phyloP scores from a whole-genome alignment of 92 coral and sea anemone genomes.

The Actinostola sp. region DNA sequence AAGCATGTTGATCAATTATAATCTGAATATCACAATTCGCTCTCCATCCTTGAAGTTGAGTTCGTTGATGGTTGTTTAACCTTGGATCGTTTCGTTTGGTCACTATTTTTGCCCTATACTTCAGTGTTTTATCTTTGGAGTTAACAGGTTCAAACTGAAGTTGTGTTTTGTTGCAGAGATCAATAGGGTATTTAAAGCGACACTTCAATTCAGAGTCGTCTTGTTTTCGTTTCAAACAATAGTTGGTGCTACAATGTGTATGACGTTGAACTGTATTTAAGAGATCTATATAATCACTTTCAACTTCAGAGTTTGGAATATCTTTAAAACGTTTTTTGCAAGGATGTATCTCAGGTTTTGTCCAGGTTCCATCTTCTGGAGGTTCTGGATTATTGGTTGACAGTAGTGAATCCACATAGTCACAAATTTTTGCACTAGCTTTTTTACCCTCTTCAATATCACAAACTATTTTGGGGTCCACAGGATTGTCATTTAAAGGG shows the following conservation, averaged over 20 bases:
- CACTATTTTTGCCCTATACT: constrained; percentile 54
- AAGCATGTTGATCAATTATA: constrained; percentile 58
- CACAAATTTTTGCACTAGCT: constrained; percentile 61
- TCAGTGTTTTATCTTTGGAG: constrained; percentile 37
- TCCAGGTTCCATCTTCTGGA: constrained; percentile 67
- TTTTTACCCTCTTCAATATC: constrained; percentile 50
- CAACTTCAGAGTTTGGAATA: constrained; percentile 38
- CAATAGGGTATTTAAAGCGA: constrained; percentile 69
- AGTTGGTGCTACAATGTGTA: constrained; percentile 65
- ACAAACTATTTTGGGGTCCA: constrained; percentile 19
- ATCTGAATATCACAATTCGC: constrained; percentile 64
- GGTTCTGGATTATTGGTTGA: constrained; percentile 71
- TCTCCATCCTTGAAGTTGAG: constrained; percentile 55
- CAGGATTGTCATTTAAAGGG: constrained; percentile 23
- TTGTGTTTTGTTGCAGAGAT: constrained; percentile 45
- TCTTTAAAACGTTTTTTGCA: constrained; percentile 57
- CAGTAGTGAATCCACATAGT: constrained; percentile 67
- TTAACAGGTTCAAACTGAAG: constrained; percentile 66
- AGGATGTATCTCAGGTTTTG: constrained; percentile 70
- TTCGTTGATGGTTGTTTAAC: constrained; percentile 47
- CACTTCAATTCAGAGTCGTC: constrained; percentile 59
- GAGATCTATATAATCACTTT: constrained; percentile 58
- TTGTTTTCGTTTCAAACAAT: constrained; percentile 58
- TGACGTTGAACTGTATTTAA: constrained; percentile 72
- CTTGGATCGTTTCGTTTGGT: constrained; percentile 52